A percentile compares a stretch with the other conserved stretches of the same genome.
Conservation (phyloP, 2,797 vertebrate species). For the Etheostoma nigrum region DNA sequence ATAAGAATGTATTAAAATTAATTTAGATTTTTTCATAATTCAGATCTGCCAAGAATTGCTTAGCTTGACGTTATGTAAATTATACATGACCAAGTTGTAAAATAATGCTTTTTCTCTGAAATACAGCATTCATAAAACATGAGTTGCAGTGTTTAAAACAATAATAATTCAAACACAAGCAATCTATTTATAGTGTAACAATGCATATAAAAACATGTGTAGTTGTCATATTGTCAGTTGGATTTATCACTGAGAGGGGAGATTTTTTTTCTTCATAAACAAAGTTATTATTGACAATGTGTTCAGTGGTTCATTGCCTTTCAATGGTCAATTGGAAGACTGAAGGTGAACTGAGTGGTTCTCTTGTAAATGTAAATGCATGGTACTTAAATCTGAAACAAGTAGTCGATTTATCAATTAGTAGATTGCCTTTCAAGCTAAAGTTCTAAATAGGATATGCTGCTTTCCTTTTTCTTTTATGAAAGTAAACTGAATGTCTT, state of each 20-base stretch:
- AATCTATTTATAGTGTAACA: slow-evolving; percentile 11
- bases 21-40: slow-evolving; percentile 11
- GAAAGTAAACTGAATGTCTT: neutral
- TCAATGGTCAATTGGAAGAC: slow-evolving; percentile 5
- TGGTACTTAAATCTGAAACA: neutral
- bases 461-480: neutral
- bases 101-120: slow-evolving; percentile 17
- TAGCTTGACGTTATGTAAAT: slow-evolving; percentile 36
- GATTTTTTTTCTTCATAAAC: slow-evolving; percentile 2
- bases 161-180: slow-evolving; percentile 27
- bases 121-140: slow-evolving; percentile 33
- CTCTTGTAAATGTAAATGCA: neutral
- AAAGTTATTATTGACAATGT: slow-evolving; percentile 16
- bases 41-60: slow-evolving; percentile 11
- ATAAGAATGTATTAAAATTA: too few relatives aligned
- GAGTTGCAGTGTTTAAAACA: slow-evolving; percentile 29
- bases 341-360: neutral
- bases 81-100: slow-evolving; percentile 15
- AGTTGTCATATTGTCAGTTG: slow-evolving; percentile 10
- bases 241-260: slow-evolving; percentile 7
- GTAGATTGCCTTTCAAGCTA: neutral
- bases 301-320: slow-evolving; percentile 7
- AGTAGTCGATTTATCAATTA: neutral
- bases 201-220: slow-evolving; percentile 5
- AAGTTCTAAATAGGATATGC: neutral